Evolutionary conservation across 2,797 vertebrate species (phyloP).

Genomic region (Notolepis coatsorum): DNA sequence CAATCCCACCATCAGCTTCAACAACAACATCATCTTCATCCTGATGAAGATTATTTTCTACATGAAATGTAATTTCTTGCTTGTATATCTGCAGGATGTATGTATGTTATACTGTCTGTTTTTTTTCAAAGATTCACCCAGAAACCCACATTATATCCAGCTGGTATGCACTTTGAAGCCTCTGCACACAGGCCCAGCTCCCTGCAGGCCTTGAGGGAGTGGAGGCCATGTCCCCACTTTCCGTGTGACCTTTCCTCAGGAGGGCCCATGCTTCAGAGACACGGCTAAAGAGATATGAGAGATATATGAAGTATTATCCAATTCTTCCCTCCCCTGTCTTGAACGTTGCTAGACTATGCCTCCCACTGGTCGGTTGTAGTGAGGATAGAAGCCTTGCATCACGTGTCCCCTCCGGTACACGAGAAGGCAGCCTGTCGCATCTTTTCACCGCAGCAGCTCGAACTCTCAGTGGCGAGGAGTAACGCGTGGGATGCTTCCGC

Average conservation of each 20-base stretch:
- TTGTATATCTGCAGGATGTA: not conserved
- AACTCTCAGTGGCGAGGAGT: too few species aligned
- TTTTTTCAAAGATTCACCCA: slow-evolving; percentile 23
- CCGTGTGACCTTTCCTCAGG: slow-evolving; percentile 50
- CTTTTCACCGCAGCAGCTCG: too few species aligned
- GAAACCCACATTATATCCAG: slow-evolving; percentile 25
- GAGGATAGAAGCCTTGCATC: too few species aligned
- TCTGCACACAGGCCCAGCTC: slow-evolving; percentile 40
- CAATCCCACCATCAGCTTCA: not conserved
- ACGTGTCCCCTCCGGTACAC: too few species aligned
- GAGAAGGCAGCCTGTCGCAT: too few species aligned
- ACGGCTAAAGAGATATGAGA: slow-evolving; percentile 51
- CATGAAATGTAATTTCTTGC: not conserved
- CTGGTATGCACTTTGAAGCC: slow-evolving; percentile 41
- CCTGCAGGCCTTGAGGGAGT: slow-evolving; percentile 49
- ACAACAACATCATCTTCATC: slow-evolving; percentile 2
- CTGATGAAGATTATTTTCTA: slow-evolving; percentile 21
- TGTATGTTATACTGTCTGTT: not conserved
- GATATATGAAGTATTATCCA: too few species aligned
- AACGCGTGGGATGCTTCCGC: too few species aligned
- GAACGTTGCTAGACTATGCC: too few species aligned
- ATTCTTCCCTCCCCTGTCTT: too few species aligned
- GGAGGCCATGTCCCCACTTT: slow-evolving; percentile 29
- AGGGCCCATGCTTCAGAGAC: slow-evolving; percentile 55
- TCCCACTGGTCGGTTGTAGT: too few species aligned